Evolutionary conservation across 2,113 vertebrate genomes (phyloP).

Genomic region (Raja brachyura): DNA sequence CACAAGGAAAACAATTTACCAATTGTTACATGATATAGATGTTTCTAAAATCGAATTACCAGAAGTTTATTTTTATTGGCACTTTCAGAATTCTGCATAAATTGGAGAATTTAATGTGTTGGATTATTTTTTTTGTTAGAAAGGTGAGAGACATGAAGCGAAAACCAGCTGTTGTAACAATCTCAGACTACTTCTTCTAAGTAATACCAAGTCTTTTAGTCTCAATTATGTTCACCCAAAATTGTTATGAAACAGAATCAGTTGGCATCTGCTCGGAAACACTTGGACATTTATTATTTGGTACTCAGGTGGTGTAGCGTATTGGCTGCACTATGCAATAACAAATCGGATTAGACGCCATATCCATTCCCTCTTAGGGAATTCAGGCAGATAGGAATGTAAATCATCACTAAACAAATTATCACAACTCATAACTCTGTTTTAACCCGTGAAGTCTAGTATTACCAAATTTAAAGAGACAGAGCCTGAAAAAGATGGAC

Average conservation of each 20-base stretch:
- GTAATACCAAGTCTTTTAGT: not conserved
- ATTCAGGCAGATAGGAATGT: constrained; percentile 34
- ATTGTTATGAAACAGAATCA: too few species aligned
- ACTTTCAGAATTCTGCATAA: not conserved
- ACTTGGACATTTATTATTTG: constrained; percentile 22
- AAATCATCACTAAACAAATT: constrained; percentile 31
- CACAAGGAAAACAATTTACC: not conserved
- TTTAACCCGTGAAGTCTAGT: not conserved
- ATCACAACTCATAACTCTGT: constrained; percentile 9
- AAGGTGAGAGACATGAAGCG: not conserved
- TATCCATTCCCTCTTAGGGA: constrained; percentile 3
- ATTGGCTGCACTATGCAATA: not conserved
- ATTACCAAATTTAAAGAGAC: constrained; percentile 19
- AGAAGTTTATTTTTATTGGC: not conserved
- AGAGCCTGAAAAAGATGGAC: not conserved
- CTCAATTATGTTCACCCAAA: not conserved
- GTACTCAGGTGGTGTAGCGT: constrained; percentile 17
- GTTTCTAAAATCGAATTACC: not conserved
- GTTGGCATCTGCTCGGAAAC: not conserved
- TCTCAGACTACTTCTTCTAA: not conserved
- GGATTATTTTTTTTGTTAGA: not conserved
- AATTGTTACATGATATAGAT: not conserved
- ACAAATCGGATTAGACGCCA: constrained; percentile 18
- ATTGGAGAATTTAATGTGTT: not conserved
- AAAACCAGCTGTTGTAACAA: not conserved